Conservation (phyloP, 1,140 invertebrate genomes). For the Tetramorium parvispinum region DNA sequence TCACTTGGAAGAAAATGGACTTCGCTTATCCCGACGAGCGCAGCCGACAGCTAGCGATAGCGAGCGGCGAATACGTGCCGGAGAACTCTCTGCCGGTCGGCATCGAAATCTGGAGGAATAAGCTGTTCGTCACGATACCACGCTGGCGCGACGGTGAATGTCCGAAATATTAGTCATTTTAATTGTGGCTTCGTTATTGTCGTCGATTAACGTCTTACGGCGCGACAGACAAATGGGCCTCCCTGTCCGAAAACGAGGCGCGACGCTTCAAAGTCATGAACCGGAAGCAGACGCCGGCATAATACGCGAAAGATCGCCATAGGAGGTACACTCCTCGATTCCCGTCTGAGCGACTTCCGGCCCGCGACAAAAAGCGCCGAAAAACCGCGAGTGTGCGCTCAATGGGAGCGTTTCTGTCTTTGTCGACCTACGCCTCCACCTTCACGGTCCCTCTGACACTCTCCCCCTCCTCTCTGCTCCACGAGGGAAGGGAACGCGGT, state of each 20-base stretch:
- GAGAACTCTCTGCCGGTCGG: conserved; percentile 92
- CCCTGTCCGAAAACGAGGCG: not conserved
- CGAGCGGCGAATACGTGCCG: conserved; percentile 88
- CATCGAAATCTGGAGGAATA: conserved; percentile 91
- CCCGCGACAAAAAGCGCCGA: conserved; percentile 75
- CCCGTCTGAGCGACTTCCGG: conserved; percentile 82
- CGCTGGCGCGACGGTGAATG: conserved; percentile 89
- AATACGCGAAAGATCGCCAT: conserved; percentile 55
- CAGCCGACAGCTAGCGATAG: conserved; percentile 88
- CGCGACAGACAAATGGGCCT: conserved; percentile 25
- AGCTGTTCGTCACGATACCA: conserved; percentile 92
- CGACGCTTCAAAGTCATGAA: conserved; percentile 56
- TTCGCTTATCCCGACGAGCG: conserved; percentile 89
- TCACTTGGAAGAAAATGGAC: conserved; percentile 91
- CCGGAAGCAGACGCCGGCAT: conserved; percentile 60
- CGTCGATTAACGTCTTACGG: conserved; percentile 27
- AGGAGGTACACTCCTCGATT: conserved; percentile 68
- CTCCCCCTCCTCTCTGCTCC: conserved; percentile 1
- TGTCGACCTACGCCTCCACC: conserved; percentile 47
- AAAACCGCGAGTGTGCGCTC: conserved; percentile 70
- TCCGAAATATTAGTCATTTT: conserved; percentile 24
- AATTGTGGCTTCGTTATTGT: conserved; percentile 5
- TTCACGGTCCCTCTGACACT: conserved; percentile 54
- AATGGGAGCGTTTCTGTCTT: conserved; percentile 65
- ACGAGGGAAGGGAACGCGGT: conserved; percentile 15